These are phyloP conservation scores for Leptinotarsa undecemlineata DNA, from an alignment of 1,140 invertebrate genomes.

Conservation along the genomic window DNA sequence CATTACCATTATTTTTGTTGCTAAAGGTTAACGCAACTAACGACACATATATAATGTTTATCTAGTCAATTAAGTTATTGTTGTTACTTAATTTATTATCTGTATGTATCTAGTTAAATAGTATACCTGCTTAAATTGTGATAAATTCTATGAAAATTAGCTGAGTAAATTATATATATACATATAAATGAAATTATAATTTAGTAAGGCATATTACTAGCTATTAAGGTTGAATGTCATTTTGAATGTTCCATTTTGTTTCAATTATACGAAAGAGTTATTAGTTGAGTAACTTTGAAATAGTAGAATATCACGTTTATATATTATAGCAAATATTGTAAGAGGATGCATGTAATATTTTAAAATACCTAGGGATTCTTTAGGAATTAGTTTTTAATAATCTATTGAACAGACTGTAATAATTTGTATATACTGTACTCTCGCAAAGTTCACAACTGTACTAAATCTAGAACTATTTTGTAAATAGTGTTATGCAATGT, in stretches of 20 bases:
- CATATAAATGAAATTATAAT: conserved; percentile 17
- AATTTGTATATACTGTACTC: conserved; percentile 45
- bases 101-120: conserved; percentile 38
- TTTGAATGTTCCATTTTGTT: conserved; percentile 26
- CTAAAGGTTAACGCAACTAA: conserved; percentile 1
- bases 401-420: conserved; percentile 40
- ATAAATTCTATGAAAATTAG: conserved; percentile 30
- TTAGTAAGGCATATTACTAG: conserved; percentile 6
- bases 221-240: neutral
- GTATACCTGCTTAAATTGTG: conserved; percentile 42
- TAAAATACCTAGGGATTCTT: conserved; percentile 34
- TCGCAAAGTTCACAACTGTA: conserved; percentile 44
- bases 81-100: conserved; percentile 43
- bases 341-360: conserved; percentile 38
- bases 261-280: conserved; percentile 17
- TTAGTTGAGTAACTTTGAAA: conserved; percentile 24
- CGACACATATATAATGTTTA: conserved; percentile 16
- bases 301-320: conserved; percentile 22
- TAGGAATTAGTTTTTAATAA: conserved; percentile 31
- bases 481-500: conserved; percentile 47
- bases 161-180: conserved; percentile 17
- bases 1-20: neutral
- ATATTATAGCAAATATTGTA: conserved; percentile 19
- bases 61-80: conserved; percentile 43
- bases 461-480: conserved; percentile 46